These are phyloP conservation scores for Corbicula japonica DNA, from an alignment of 2,888 invertebrate species.

Conservation along the genomic window DNA sequence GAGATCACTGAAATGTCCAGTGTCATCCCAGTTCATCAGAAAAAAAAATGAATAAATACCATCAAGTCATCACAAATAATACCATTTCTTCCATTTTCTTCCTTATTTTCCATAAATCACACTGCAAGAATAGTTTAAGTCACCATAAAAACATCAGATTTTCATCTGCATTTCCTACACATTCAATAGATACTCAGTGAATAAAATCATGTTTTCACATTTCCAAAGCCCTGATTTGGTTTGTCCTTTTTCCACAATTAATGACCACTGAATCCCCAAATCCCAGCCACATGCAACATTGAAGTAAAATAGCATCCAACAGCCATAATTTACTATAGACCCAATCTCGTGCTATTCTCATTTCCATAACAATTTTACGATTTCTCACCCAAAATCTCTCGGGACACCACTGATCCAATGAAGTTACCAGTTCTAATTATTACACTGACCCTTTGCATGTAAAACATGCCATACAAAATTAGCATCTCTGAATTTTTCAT, in stretches of 20 bases:
- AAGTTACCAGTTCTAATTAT: constrained; percentile 52
- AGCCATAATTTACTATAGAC: constrained; percentile 13
- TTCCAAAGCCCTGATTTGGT: constrained; percentile 16
- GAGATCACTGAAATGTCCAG: no score
- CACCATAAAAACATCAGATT: no score
- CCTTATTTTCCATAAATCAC: no score
- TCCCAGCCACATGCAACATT: neutral
- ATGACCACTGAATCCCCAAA: constrained; percentile 2
- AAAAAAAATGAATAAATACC: no score
- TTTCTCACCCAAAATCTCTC: constrained; percentile 41
- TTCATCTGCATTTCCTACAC: no score
- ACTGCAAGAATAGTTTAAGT: no score
- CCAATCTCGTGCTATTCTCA: constrained; percentile 29
- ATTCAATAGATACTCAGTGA: no score
- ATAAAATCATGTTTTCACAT: constrained; percentile 39
- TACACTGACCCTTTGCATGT: constrained; percentile 52
- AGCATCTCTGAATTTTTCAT: constrained; percentile 44
- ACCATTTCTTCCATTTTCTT: no score
- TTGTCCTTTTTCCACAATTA: constrained; percentile 33
- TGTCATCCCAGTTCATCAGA: no score
- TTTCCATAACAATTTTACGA: constrained; percentile 63
- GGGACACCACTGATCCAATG: constrained; percentile 53
- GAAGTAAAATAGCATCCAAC: constrained; percentile 12
- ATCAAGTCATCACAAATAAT: no score
- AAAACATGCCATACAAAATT: constrained; percentile 46